Percentiles rank a stretch among this genome's conserved stretches.
phyloP scores from a whole-genome alignment of 2,888 invertebrate genomes.

The Melieria crassipennis region DNA sequence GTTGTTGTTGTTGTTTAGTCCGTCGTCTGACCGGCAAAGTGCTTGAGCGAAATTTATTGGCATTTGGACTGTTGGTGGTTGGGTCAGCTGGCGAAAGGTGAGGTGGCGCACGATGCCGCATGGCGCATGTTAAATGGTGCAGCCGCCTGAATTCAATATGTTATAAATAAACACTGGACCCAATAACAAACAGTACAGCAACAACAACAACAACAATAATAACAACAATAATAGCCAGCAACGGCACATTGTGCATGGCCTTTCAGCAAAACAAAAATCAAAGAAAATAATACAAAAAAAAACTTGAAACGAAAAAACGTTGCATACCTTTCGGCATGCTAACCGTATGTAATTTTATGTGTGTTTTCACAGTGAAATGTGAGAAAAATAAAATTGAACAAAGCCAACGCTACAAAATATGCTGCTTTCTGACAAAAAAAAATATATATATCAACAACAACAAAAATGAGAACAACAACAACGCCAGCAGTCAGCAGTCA shows the following conservation, averaged over 20 bases:
- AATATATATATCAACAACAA: slow-evolving; percentile 32
- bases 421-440: background rate
- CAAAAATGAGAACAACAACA: slow-evolving; percentile 22
- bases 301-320: background rate
- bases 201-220: background rate
- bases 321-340: background rate
- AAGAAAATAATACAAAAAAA: slow-evolving; percentile 11
- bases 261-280: slow-evolving; percentile 9
- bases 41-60: slow-evolving; percentile 3
- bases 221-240: background rate
- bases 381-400: too few relatives aligned
- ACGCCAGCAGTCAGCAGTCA: background rate
- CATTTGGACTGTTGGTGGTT: background rate
- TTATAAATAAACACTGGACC: slow-evolving; percentile 16
- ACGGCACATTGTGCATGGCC: background rate
- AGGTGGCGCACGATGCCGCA: background rate
- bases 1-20: background rate
- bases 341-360: background rate
- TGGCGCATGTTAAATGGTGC: background rate
- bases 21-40: background rate
- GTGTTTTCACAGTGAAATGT: background rate
- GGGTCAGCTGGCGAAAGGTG: too few relatives aligned
- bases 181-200: background rate
- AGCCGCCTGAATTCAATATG: slow-evolving; percentile 18
- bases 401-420: too few relatives aligned